Base-by-base conservation (phyloP, 2,888 invertebrate genomes). In the Belgica antarctica region DNA sequence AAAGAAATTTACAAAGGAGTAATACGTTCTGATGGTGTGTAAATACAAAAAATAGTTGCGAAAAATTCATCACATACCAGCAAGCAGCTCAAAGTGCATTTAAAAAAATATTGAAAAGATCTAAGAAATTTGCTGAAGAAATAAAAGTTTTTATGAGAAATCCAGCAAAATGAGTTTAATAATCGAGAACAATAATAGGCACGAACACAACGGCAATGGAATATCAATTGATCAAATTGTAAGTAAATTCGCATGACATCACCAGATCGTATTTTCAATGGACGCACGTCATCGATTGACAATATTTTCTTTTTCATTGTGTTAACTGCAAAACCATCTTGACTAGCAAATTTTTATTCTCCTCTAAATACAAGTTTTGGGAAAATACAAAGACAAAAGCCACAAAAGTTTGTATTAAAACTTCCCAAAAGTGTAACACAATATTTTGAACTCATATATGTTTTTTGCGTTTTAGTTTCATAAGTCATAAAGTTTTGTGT, bases 141-240 rank as follows among this genome's bases (percentile, higher is more conserved):
- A 17, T 22, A 5, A n/a, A n/a, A n/a, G 17, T 52, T 17, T 52
- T 52, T 52, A 52, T 52, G 52, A 52, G 7, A 41, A 41, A 41
- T 41, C 41, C 15, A 22, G 2, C 52, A 52, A 57, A 57, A 68
- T 68, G 68, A 68, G 68, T 57, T 22, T 68, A 57, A 68, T 68
- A n/a, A 68, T 68, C 47, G 68, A 68, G 12, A 68, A 68, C 17
- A 68, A 31, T 22, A 68, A 68, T 68, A 52, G 68, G 7, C 68
- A 68, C 24, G 68, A 68, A 17, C 68, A 68, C 28, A 68, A 68
- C 52, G 68, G 68, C 41, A 41, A 41, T 41, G 41, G 41, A 68
- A 57, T 57, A 46, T 31, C 68, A 57, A 31, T 68, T 57, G 68
- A 68, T 68, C 68, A 68, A 22, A 57, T 57, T 47, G 68, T 68